These are phyloP conservation scores for Heliconius hortense DNA, from an alignment of 2,888 invertebrate genomes.

Conservation along the genomic window DNA sequence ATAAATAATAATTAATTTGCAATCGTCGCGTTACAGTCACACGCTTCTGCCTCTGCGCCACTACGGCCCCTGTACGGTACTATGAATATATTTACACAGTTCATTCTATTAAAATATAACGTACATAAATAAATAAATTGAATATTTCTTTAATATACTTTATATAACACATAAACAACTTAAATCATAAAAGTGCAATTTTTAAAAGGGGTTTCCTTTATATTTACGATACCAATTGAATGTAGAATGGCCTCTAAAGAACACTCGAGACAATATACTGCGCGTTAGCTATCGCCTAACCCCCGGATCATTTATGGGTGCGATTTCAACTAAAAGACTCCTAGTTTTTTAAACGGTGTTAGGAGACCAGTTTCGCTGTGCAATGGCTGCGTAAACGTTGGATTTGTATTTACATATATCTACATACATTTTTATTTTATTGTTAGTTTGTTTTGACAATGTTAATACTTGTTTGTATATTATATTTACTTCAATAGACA, in stretches of 20 bases:
- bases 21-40: no score
- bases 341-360: constrained; percentile 46
- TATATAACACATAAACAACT: neutral
- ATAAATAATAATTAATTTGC: no score
- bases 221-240: constrained; percentile 37
- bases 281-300: constrained; percentile 40
- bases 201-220: constrained; percentile 26
- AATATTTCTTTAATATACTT: neutral
- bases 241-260: constrained; percentile 38
- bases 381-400: constrained; percentile 36
- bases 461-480: no score
- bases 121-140: no score
- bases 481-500: no score
- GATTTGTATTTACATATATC: constrained; percentile 22
- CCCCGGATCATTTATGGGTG: constrained; percentile 44
- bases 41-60: no score
- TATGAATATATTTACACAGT: no score
- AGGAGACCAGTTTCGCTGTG: constrained; percentile 43
- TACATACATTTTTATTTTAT: constrained; percentile 15
- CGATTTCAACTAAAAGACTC: constrained; percentile 44
- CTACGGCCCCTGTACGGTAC: no score
- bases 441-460: neutral
- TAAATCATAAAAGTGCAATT: constrained; percentile 16
- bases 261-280: constrained; percentile 39
- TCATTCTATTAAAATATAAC: no score